Base-by-base conservation (phyloP, 2,888 invertebrate species). In the Alentia gelatinosa region DNA sequence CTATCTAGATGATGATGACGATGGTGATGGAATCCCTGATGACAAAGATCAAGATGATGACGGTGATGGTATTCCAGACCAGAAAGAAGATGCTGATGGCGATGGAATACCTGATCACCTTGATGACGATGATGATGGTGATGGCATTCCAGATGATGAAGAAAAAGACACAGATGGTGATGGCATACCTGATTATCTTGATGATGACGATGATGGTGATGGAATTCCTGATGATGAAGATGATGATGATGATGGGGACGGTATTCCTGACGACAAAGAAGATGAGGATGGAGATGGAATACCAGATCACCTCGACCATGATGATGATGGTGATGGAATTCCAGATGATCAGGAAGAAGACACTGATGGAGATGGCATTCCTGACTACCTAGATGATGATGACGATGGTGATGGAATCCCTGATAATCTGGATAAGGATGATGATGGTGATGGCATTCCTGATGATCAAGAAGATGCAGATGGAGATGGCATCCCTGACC, bases 21-120 rank as follows among this genome's bases (percentile, higher is more conserved):
- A 95, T 93, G 94, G 94, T 9, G 94, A 95, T 93, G 95, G 94
- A 7, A 94, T 95, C 63, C 95, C 95, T 19, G 94, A 94, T 75
- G 30, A 92, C 47, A 33, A 90, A 7, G 94, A 91, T 30, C 89
- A 91, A 39, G 91, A 91, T 68, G 91, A 92, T 86, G 92, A 92
- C 89, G 91, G 91, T 40, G 93, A 92, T 75, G 93, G 92, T 33
- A 93, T 94, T 33, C 92, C 93, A 89, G 37, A 91, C 42, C 30
- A 89, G 37, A 92, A 93, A 79, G 91, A 91, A 26, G 93, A 93
- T 90, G 92, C 89, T 39, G 93, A 93, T 91, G 93, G 92, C n/a
- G 91, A 94, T 68, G 93, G 93, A 5, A 94, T 95, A 68, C 95
- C 95, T 89, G 92, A 92, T 89, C 19, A 91, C 42, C 83, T 90